Base-by-base conservation (phyloP, 2,797 vertebrate species). In the Cryptoblepharus egeriae region DNA sequence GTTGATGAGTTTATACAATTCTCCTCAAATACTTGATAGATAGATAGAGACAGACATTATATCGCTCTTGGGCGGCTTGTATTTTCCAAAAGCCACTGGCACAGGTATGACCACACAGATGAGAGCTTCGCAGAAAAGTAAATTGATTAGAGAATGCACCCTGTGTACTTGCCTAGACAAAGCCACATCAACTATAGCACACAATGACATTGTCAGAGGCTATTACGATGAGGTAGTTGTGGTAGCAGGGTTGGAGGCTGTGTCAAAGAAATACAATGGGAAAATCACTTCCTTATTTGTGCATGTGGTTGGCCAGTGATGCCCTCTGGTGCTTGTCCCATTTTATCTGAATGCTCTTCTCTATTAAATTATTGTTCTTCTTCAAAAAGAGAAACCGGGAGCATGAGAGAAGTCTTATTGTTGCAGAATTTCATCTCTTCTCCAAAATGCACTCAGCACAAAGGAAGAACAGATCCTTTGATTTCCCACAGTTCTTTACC, bases 391-490 rank as follows among this genome's bases (percentile, higher is more conserved):
- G 65, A 68, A 35, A 8, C 18, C 24, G 32, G n/a, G 49, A 74
- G 37, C 76, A 58, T 10, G 24, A 71, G 81, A 24, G 45, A 30
- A 35, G 57, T 83, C n/a, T 68, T 81, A 85, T 82, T 60, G 76
- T 10, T 78, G 81, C 28, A 35, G 73, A 32, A 74, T 77, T 7
- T 52, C 81, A 70, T 81, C 88, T 81, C 80, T 8, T 35, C 30
- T 42, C 83, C 69, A 82, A 81, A 86, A 89, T 73, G 42, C 16
- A 39, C 22, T 42, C 52, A 37, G 8, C 77, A 49, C 77, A 82
- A 72, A 74, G 45, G 64, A 60, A 88, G 81, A 87, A 88, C 49
- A 18, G 78, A 39, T 58, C 79, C 69, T 89, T 89, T 75, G 69
- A 81, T 83, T 71, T 68, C 2, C 77, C 73, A 84, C 45, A 81